Evolutionary conservation across 2,888 invertebrate species (phyloP).

Genomic region (Zelleria hepariella): DNA sequence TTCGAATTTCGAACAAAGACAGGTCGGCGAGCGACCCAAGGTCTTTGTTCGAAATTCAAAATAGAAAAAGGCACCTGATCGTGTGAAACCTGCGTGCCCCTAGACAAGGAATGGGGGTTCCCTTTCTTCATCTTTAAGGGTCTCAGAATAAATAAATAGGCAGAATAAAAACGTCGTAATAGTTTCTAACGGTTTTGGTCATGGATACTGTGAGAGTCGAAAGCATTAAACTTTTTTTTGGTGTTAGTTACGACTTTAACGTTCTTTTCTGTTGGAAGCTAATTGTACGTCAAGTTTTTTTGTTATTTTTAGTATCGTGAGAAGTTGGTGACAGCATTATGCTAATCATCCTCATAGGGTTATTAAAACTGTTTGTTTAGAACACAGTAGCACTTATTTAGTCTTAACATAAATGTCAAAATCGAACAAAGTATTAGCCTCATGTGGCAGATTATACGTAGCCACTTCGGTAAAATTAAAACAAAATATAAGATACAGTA

Average conservation of each 20-base stretch:
- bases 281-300: slow-evolving; percentile 3
- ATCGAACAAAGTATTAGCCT: background rate
- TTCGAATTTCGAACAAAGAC: slow-evolving; percentile 20
- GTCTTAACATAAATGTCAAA: background rate
- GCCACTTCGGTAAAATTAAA: background rate
- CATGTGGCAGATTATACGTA: background rate
- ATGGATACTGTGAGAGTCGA: slow-evolving; percentile 22
- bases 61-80: slow-evolving; percentile 46
- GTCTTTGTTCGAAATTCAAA: slow-evolving; percentile 28
- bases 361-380: background rate
- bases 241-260: slow-evolving; percentile 1
- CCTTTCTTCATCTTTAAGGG: slow-evolving; percentile 19
- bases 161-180: slow-evolving; percentile 20
- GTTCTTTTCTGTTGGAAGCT: background rate
- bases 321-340: background rate
- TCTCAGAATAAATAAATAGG: slow-evolving; percentile 23
- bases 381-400: background rate
- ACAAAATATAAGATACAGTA: background rate
- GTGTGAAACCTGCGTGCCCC: slow-evolving; percentile 33
- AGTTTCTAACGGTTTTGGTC: slow-evolving; percentile 32
- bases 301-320: slow-evolving; percentile 4
- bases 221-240: slow-evolving; percentile 7
- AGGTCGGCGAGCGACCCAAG: slow-evolving; percentile 29
- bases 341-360: background rate
- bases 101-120: slow-evolving; percentile 11